phyloP scores from a whole-genome alignment of 1,140 invertebrate genomes.

The Pseudomyrmex flavicornis region DNA sequence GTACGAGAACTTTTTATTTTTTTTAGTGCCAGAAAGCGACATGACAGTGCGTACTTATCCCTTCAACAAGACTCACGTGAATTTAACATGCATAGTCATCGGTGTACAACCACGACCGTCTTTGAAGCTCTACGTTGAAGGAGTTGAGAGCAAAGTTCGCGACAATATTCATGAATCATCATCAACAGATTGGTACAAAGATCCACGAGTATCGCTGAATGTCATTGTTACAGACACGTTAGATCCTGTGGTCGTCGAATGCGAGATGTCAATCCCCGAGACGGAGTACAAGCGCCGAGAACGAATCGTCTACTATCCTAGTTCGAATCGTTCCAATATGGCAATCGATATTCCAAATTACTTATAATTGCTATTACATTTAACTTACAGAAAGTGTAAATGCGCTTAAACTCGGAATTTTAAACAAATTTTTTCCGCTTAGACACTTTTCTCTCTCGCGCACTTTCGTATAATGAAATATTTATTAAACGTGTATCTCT shows the following conservation, averaged over 20 bases:
- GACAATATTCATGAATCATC: background rate
- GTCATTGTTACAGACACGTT: constrained; percentile 44
- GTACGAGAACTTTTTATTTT: background rate
- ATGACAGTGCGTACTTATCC: constrained; percentile 61
- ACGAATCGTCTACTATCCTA: constrained; percentile 70
- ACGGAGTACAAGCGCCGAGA: constrained; percentile 73
- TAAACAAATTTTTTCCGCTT: background rate
- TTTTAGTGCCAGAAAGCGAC: constrained; percentile 73
- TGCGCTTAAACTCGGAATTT: background rate
- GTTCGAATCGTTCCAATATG: constrained; percentile 61
- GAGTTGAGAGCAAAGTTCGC: constrained; percentile 38
- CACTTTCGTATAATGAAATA: background rate
- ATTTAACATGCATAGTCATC: constrained; percentile 71
- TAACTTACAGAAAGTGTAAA: background rate
- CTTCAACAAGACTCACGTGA: constrained; percentile 72
- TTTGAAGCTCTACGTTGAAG: constrained; percentile 69
- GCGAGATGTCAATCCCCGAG: constrained; percentile 72
- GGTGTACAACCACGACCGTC: constrained; percentile 73
- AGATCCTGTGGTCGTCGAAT: constrained; percentile 69
- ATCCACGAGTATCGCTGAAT: background rate
- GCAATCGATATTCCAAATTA: background rate
- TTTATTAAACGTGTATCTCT: constrained; percentile 29
- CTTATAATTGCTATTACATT: too few relatives aligned
- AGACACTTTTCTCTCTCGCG: too few relatives aligned
- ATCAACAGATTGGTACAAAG: constrained; percentile 30